Conservation (phyloP, 2,797 vertebrate genomes). For the Oceanodroma leucorhoa region DNA sequence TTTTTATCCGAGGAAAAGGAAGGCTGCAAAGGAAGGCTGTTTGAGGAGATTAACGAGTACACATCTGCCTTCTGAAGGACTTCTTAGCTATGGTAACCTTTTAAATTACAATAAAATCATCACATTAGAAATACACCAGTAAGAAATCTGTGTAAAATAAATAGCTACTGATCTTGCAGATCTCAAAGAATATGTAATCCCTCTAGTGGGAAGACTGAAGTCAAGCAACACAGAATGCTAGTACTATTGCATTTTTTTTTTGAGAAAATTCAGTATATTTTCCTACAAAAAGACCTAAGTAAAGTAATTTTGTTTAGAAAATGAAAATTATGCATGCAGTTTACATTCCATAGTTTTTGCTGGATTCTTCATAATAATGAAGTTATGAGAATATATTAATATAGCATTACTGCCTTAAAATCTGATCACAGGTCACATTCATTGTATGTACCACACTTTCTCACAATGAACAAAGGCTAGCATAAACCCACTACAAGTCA, state of each 20-base stretch:
- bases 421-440: background rate
- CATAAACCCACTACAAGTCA: background rate
- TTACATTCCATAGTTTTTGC: background rate
- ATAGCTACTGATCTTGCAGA: background rate
- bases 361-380: background rate
- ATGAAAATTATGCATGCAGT: background rate
- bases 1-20: background rate
- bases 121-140: background rate
- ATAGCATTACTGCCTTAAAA: background rate
- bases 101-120: background rate
- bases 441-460: background rate
- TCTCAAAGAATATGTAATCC: background rate
- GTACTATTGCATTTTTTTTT: background rate
- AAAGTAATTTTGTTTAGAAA: background rate
- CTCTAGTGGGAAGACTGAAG: background rate
- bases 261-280: background rate
- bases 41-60: background rate
- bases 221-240: background rate
- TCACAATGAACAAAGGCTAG: background rate
- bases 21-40: background rate
- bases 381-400: background rate
- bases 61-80: background rate
- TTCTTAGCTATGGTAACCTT: background rate
- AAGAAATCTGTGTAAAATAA: background rate
- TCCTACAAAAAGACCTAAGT: background rate